These are phyloP conservation scores for Sebastes elongatus DNA, from an alignment of 2,797 vertebrate genomes.

Conservation along the genomic window DNA sequence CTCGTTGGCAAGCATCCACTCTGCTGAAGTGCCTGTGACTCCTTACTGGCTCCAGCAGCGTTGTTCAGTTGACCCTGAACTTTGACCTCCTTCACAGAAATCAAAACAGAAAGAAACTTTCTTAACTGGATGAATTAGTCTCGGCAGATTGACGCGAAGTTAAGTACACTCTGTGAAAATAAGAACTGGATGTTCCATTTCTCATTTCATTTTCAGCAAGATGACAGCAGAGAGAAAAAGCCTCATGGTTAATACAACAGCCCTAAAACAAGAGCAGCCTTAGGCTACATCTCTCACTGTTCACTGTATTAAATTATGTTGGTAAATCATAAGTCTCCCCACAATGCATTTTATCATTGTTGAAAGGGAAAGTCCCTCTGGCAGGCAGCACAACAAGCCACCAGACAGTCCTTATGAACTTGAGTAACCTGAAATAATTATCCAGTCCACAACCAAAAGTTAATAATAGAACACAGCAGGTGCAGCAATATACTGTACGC, in stretches of 20 bases:
- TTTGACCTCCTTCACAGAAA: background rate
- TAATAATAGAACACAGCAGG: conserved; percentile 34
- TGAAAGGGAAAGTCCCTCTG: background rate
- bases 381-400: background rate
- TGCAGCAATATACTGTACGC: background rate
- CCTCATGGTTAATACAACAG: background rate
- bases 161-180: background rate
- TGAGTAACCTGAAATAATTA: conserved; percentile 28
- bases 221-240: background rate
- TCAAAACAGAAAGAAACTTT: background rate
- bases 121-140: background rate
- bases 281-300: background rate
- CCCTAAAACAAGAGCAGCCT: background rate
- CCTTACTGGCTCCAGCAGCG: background rate
- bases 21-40: conserved; percentile 1
- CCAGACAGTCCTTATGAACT: conserved; percentile 7
- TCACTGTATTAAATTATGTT: background rate
- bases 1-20: conserved; percentile 25
- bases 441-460: conserved; percentile 11
- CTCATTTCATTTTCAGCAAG: background rate
- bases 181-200: background rate
- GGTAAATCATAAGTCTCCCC: background rate
- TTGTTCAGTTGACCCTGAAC: background rate
- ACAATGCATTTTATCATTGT: background rate
- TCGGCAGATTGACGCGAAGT: background rate